A percentile compares a stretch with the other conserved stretches of the same genome.
Evolutionary conservation across 2,113 vertebrate genomes (phyloP).

Genomic region (Prunella fulvescens): DNA sequence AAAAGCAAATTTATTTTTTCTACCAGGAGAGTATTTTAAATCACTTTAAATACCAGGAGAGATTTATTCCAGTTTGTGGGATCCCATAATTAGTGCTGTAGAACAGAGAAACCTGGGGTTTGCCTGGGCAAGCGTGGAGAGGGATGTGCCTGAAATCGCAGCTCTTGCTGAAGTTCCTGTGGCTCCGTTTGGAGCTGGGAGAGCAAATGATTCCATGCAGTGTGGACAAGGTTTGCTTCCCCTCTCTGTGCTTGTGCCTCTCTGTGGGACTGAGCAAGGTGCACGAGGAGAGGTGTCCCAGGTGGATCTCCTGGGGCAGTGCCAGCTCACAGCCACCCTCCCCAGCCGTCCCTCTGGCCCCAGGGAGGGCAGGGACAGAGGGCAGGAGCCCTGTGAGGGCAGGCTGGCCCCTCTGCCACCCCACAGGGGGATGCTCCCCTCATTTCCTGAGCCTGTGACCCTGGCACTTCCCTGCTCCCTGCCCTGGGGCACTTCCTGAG

Average conservation of each 20-base stretch:
- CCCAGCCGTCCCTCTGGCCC: too few relatives aligned
- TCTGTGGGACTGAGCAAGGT: accelerated
- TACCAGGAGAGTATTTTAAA: not conserved
- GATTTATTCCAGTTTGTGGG: not conserved
- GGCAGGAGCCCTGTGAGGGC: accelerated
- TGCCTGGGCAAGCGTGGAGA: not conserved
- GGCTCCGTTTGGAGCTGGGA: not conserved
- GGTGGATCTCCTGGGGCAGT: accelerated
- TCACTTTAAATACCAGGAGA: not conserved
- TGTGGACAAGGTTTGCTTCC: accelerated
- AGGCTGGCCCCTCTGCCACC: not conserved
- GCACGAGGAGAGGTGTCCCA: accelerated
- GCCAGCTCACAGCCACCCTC: too few relatives aligned
- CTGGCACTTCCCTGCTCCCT: accelerated
- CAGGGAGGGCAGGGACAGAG: too few relatives aligned
- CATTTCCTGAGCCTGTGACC: not conserved
- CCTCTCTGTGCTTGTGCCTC: not conserved
- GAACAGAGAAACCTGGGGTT: not conserved
- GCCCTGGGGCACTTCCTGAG: not conserved
- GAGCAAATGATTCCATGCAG: not conserved
- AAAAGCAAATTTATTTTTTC: not conserved
- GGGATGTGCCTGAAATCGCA: not conserved
- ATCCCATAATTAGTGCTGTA: not conserved
- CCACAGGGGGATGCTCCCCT: accelerated
- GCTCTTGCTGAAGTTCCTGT: not conserved